A percentile compares a stretch with the other conserved stretches of the same genome.
phyloP scores from a whole-genome alignment of 2,888 invertebrate species.

The Callinectes sapidus region DNA sequence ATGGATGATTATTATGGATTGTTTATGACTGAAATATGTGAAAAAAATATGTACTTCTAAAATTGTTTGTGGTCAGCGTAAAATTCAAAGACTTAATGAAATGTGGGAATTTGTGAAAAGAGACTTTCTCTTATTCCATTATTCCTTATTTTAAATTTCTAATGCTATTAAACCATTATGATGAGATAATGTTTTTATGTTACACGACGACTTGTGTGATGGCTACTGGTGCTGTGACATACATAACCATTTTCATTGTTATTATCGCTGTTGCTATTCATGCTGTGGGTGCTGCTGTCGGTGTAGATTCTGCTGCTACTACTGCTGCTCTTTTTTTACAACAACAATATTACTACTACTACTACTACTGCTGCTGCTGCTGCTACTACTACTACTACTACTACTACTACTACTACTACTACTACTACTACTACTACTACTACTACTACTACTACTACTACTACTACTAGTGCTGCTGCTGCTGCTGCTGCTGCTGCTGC shows the following conservation, averaged over 20 bases:
- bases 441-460: slow-evolving; percentile 15
- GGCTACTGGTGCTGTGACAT: background rate
- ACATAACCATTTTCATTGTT: background rate
- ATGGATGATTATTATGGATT: background rate
- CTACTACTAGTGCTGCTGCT: background rate
- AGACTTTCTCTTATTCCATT: background rate
- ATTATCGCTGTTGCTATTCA: background rate
- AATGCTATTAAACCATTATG: background rate
- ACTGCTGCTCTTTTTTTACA: background rate
- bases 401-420: slow-evolving; percentile 9
- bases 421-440: slow-evolving; percentile 25
- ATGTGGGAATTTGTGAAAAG: background rate
- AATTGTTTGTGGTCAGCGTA: background rate
- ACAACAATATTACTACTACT: background rate
- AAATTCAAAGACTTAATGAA: background rate
- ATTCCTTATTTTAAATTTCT: background rate
- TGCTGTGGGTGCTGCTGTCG: background rate
- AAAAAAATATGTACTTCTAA: background rate
- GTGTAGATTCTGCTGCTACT: background rate
- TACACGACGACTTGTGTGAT: no score
- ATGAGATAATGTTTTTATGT: no score
- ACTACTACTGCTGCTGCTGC: background rate
- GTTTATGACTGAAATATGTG: background rate
- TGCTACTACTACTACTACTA: background rate
- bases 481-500: background rate